Evolutionary conservation across 35 echinoderm and acorn worm genomes (phyloP).

Genomic region (Hemicentrotus pulcherrimus): DNA sequence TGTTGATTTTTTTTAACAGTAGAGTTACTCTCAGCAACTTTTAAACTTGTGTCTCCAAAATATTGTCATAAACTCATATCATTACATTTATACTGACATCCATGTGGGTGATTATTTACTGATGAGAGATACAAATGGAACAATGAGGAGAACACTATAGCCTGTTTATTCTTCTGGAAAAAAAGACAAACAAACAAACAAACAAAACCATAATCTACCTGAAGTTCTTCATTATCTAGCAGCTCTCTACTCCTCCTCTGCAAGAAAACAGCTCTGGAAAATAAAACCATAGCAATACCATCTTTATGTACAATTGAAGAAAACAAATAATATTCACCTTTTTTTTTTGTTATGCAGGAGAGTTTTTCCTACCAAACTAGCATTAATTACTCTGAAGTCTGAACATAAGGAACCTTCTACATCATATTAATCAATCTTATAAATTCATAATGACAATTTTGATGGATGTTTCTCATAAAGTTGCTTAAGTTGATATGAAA

Average conservation of each 20-base stretch:
- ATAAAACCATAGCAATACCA: not conserved
- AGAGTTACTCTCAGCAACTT: no score
- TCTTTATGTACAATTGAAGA: not conserved
- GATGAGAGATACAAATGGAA: not conserved
- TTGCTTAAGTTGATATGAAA: no score
- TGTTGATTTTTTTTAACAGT: no score
- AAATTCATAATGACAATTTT: no score
- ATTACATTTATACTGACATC: not conserved
- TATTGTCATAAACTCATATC: not conserved
- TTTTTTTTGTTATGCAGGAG: no score
- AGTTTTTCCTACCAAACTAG: no score
- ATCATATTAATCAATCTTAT: no score
- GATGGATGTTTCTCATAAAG: no score
- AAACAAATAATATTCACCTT: no score
- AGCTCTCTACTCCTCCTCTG: constrained; percentile 92
- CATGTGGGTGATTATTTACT: not conserved
- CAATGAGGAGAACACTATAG: not conserved
- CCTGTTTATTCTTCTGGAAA: not conserved
- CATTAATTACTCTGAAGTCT: no score
- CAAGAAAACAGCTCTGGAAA: constrained; percentile 91
- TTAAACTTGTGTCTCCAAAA: no score
- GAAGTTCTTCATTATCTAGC: constrained; percentile 96
- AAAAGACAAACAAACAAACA: not conserved
- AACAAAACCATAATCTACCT: constrained; percentile 50
- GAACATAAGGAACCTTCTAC: no score